Evolutionary conservation across 2,888 invertebrate genomes (phyloP).

Genomic region (Phorcus lineatus): DNA sequence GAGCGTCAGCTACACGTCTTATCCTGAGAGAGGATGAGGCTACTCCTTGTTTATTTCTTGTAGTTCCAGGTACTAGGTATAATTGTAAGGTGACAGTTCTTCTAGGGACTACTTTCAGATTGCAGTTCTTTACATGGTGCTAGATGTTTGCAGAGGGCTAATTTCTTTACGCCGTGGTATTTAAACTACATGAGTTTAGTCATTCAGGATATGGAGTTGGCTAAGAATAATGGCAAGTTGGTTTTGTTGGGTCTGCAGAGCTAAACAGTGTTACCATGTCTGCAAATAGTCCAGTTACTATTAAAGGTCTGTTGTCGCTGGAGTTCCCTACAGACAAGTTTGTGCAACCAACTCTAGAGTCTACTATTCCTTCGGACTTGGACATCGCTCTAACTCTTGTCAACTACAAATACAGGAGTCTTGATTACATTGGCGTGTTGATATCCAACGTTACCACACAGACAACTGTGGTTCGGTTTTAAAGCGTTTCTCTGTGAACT

Average conservation of each 20-base stretch:
- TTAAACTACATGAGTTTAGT: neutral
- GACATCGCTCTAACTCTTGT: neutral
- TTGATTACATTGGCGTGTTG: neutral
- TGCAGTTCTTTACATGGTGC: neutral
- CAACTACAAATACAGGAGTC: neutral
- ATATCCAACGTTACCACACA: neutral
- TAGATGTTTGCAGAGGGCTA: neutral
- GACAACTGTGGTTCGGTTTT: neutral
- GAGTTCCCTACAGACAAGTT: neutral
- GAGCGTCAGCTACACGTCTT: no score
- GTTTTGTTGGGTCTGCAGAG: neutral
- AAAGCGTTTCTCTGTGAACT: neutral
- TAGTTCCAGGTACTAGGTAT: slow-evolving; percentile 15
- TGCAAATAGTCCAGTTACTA: neutral
- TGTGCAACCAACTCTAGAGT: neutral
- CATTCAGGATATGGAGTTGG: neutral
- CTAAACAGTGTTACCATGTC: neutral
- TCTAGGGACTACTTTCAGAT: neutral
- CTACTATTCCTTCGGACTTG: neutral
- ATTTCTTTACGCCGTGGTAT: neutral
- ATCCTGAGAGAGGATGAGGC: neutral
- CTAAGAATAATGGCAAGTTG: slow-evolving; percentile 4
- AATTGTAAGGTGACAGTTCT: slow-evolving; percentile 12
- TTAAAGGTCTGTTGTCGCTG: neutral
- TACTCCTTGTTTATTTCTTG: neutral